Evolutionary conservation across 1,140 invertebrate species (phyloP), one percentile per base, ranked within the genome.

Genomic region (Eufriesea mexicana): DNA sequence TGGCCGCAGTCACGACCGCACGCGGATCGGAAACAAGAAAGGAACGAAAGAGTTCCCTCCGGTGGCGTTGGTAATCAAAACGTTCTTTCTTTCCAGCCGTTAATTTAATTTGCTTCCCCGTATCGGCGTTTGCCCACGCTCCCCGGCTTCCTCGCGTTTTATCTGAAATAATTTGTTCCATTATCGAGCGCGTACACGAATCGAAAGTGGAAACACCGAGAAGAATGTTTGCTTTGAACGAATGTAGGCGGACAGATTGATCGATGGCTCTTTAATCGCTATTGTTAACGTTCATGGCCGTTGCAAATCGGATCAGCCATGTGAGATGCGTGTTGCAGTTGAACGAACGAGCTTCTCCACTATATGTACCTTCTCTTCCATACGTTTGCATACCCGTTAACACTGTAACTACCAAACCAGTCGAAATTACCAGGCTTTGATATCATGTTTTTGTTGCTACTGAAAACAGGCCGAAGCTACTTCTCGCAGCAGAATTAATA

Each of bases 301-400:
- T 83, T 86, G 57, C 85, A 90, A 89, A 91, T 91, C 90, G 86
- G 89, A 91, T 91, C 90, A 91, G 81, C 84, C 88, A 84, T 88
- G 79, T 75, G 90, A 88, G 71, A 88, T 87, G 83, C 88, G 89
- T 85, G 89, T 91, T 87, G 84, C 72, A 70, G 78, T 75, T 71
- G 81, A 83, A 78, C 75, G 81, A 79, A 83, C 76, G 74, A 68
- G 78, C 78, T 62, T 72, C 49, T 66, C 67, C 42, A n/a, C 55
- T 14, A 28, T 59, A 5, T 45, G 35, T 35, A 57, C 7, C 61
- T 28, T 47, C 45, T 70, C 45, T 70, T 10, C 70, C 7, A 6
- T 23, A 59, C 49, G 25, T 64, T 61, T 77, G 62, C 49, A 51
- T 59, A 59, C 67, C 12, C 35, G 35, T 45, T 79, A 45, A 45